Evolutionary conservation across 2,797 vertebrate genomes (phyloP).

Genomic region (Neostethus bicornis): DNA sequence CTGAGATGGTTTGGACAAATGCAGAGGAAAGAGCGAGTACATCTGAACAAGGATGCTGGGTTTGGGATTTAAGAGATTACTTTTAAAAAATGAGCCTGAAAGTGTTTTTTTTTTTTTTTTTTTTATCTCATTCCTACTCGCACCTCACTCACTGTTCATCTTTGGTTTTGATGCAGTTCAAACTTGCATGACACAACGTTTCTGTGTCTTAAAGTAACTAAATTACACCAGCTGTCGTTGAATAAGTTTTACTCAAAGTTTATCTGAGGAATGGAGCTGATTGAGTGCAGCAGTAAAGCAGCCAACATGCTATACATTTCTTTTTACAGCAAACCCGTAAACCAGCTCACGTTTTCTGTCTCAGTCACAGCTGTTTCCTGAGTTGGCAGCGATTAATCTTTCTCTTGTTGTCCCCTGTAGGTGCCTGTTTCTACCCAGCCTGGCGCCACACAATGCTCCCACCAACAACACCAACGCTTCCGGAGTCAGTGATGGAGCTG

Average conservation of each 20-base stretch:
- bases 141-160: slow-evolving; percentile 31
- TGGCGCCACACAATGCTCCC: slow-evolving; percentile 94
- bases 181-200: slow-evolving; percentile 36
- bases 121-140: slow-evolving; percentile 27
- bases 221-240: slow-evolving; percentile 14
- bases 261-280: slow-evolving; percentile 2
- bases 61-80: neutral
- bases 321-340: neutral
- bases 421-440: slow-evolving; percentile 94
- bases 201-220: slow-evolving; percentile 4
- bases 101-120: no score
- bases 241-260: neutral
- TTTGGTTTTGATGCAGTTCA: neutral
- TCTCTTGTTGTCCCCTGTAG: slow-evolving; percentile 63
- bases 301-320: slow-evolving; percentile 13
- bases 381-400: slow-evolving; percentile 3
- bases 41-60: no score
- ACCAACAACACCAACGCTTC: slow-evolving; percentile 90
- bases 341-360: slow-evolving; percentile 1
- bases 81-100: slow-evolving; percentile 12
- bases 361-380: slow-evolving; percentile 6
- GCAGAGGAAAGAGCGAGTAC: no score
- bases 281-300: neutral
- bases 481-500: slow-evolving; percentile 89
- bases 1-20: no score